Conservation (phyloP, 1,140 invertebrate species). For the Procambarus clarkii region DNA sequence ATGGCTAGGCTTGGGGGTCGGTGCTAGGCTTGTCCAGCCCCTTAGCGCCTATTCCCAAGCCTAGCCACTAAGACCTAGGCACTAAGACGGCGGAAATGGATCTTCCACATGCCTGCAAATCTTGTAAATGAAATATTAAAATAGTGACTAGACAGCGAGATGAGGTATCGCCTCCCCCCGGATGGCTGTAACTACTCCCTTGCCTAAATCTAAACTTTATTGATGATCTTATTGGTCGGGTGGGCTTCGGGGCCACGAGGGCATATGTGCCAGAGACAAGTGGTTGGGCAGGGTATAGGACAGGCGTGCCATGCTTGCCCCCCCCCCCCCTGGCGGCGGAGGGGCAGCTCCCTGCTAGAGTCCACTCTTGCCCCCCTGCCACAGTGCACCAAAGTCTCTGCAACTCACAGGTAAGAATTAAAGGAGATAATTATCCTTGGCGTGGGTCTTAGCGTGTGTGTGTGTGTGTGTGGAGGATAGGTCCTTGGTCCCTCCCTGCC, state of each 20-base stretch:
- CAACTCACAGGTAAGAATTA: neutral
- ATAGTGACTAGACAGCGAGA: neutral
- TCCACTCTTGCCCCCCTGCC: neutral
- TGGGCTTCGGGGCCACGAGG: neutral
- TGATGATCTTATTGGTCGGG: neutral
- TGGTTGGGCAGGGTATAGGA: neutral
- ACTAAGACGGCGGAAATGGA: too few species aligned
- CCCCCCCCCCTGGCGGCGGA: neutral
- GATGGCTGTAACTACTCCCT: neutral
- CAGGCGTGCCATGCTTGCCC: neutral
- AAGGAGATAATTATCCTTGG: neutral
- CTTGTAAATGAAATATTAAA: too few species aligned
- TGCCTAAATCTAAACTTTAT: neutral
- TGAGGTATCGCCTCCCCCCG: neutral
- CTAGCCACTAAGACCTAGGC: too few species aligned
- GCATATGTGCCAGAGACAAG: neutral
- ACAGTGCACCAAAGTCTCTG: neutral
- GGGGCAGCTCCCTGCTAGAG: too few species aligned
- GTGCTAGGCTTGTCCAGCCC: too few species aligned
- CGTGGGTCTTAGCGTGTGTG: neutral
- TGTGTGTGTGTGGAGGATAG: neutral
- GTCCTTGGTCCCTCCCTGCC: neutral
- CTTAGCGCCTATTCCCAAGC: too few species aligned
- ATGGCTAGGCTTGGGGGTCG: too few species aligned
- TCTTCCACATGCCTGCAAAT: too few species aligned